phyloP scores from a whole-genome alignment of 2,888 invertebrate genomes.

The Erebia ligea region DNA sequence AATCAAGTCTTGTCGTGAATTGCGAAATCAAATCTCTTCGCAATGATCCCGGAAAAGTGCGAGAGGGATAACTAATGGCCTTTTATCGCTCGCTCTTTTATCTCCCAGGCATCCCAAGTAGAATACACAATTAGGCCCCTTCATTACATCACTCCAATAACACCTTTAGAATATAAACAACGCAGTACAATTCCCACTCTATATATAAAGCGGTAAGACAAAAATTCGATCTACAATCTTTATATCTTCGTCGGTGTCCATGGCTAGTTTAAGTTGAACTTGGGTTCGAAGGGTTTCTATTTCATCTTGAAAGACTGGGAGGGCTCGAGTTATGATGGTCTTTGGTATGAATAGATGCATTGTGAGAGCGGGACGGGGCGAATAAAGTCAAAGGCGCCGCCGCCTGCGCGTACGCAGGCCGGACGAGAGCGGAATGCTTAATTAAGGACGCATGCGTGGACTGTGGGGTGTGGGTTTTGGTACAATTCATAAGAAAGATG shows the following conservation, averaged over 20 bases:
- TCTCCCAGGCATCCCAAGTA: constrained; percentile 68
- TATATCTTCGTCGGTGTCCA: constrained; percentile 55
- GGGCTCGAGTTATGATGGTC: constrained; percentile 51
- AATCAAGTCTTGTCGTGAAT: constrained; percentile 4
- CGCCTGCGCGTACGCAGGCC: constrained; percentile 74
- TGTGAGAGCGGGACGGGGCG: constrained; percentile 72
- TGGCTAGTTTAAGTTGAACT: constrained; percentile 52
- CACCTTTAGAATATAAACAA: constrained; percentile 65
- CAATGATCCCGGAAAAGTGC: constrained; percentile 46
- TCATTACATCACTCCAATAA: constrained; percentile 81
- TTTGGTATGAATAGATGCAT: constrained; percentile 73
- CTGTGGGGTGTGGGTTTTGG: constrained; percentile 52
- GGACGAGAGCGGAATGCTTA: constrained; percentile 80
- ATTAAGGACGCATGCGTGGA: constrained; percentile 82
- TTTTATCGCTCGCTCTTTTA: constrained; percentile 64
- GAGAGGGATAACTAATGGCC: constrained; percentile 53
- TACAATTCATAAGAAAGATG: constrained; percentile 35
- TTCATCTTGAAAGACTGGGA: constrained; percentile 70
- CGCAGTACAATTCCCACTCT: constrained; percentile 44
- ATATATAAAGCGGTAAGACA: constrained; percentile 31
- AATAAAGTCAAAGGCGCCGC: constrained; percentile 74
- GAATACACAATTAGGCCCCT: constrained; percentile 81
- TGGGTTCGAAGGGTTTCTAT: constrained; percentile 53
- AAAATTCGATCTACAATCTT: constrained; percentile 34
- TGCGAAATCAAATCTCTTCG: constrained; percentile 30